Conservation (phyloP, 2,113 vertebrate species). For the Perca flavescens region DNA sequence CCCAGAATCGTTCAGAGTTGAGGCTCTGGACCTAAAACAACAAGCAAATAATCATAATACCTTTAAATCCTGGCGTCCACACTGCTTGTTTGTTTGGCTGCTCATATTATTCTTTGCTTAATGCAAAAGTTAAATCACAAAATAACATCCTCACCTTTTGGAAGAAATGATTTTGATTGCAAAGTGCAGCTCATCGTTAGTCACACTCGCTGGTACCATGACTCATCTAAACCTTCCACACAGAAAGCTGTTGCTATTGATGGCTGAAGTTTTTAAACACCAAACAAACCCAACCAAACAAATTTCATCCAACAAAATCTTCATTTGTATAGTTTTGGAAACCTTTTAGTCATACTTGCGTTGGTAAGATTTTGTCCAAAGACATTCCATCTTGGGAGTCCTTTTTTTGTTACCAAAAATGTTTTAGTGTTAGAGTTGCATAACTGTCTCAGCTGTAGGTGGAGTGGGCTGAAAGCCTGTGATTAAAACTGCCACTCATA, state of each 20-base stretch:
- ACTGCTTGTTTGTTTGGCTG: neutral
- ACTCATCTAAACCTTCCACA: slow-evolving; percentile 20
- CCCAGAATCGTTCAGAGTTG: too few species aligned
- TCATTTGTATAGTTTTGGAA: neutral
- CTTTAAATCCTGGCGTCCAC: neutral
- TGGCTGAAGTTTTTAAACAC: neutral
- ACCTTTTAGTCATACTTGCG: neutral
- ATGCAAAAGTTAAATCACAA: neutral
- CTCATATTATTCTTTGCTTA: neutral
- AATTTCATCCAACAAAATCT: neutral
- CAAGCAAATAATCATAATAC: neutral
- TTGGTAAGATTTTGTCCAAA: neutral
- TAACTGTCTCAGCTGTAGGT: slow-evolving; percentile 52
- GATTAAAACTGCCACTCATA: slow-evolving; percentile 44
- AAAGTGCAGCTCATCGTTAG: slow-evolving; percentile 14
- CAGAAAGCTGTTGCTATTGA: neutral
- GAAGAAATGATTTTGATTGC: neutral
- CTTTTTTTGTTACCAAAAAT: slow-evolving; percentile 9
- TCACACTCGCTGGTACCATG: neutral
- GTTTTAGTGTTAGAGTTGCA: slow-evolving; percentile 15
- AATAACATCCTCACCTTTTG: neutral
- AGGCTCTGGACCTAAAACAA: neutral
- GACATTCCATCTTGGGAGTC: neutral
- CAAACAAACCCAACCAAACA: neutral
- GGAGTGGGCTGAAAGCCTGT: slow-evolving; percentile 51